Conservation (phyloP, 2,888 invertebrate genomes). For the Xestia sexstrigata region DNA sequence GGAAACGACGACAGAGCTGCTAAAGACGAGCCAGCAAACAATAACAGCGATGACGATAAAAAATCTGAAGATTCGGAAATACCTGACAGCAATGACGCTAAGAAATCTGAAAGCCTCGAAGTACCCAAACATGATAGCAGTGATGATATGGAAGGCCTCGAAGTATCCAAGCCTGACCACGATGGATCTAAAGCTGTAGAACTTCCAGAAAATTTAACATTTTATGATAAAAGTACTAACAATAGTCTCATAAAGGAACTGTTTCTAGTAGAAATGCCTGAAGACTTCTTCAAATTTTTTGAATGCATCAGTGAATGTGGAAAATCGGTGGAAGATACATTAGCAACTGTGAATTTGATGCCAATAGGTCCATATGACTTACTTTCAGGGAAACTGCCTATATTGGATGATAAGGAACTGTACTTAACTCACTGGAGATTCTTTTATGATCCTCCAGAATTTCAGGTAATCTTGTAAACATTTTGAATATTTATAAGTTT, state of each 20-base stretch:
- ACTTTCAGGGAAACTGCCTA: slow-evolving; percentile 92
- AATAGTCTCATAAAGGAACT: slow-evolving; percentile 92
- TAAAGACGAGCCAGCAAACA: background rate
- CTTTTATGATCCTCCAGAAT: slow-evolving; percentile 98
- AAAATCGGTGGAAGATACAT: slow-evolving; percentile 90
- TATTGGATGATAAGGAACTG: slow-evolving; percentile 89
- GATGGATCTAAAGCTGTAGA: slow-evolving; percentile 43
- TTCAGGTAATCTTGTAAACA: slow-evolving; percentile 91
- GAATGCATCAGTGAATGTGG: slow-evolving; percentile 92
- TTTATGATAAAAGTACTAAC: slow-evolving; percentile 86
- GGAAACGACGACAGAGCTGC: slow-evolving; percentile 2
- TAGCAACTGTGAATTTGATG: slow-evolving; percentile 92
- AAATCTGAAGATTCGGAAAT: background rate
- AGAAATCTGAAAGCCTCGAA: background rate
- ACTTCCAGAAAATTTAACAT: slow-evolving; percentile 77
- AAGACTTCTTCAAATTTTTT: slow-evolving; percentile 97
- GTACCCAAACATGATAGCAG: slow-evolving; percentile 3
- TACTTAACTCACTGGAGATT: slow-evolving; percentile 97
- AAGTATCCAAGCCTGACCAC: background rate
- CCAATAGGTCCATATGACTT: slow-evolving; percentile 97
- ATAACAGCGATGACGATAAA: background rate
- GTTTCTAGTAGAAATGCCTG: slow-evolving; percentile 96
- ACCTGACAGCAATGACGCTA: background rate
- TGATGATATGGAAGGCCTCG: background rate
- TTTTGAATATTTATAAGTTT: background rate